Conservation (phyloP, 2,113 vertebrate species). For the Neodon shergylaensis region DNA sequence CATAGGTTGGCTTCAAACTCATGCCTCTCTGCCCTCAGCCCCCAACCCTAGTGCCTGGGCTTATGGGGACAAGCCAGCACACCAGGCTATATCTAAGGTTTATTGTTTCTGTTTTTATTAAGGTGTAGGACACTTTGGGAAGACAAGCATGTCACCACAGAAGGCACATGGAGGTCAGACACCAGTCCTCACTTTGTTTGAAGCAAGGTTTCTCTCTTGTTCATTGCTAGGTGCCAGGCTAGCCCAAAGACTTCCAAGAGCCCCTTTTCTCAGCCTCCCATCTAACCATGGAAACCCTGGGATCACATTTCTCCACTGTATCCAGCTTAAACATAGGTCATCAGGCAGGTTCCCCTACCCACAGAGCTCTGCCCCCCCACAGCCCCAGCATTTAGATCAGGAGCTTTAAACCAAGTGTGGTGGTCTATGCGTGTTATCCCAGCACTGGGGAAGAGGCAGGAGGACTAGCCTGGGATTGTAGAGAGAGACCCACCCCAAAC, state of each 20-base stretch:
- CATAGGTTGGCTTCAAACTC: neutral
- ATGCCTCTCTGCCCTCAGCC: neutral
- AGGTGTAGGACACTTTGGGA: neutral
- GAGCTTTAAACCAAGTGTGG: neutral
- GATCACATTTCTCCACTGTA: neutral
- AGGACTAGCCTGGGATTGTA: neutral
- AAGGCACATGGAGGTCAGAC: neutral
- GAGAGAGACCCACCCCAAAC: neutral
- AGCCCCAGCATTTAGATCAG: neutral
- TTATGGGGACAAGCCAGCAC: no score
- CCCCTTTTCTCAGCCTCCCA: neutral
- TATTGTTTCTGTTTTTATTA: neutral
- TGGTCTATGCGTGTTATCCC: neutral
- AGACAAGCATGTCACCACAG: no score
- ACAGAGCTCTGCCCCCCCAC: neutral
- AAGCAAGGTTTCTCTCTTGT: neutral
- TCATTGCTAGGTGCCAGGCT: neutral
- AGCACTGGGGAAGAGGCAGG: neutral
- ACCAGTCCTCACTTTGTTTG: neutral
- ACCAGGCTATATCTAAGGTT: neutral
- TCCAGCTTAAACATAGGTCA: neutral
- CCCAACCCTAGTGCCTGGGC: neutral
- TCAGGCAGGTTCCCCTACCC: neutral
- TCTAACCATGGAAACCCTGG: neutral
- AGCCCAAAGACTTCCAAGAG: neutral